phyloP scores from a whole-genome alignment of 2,113 vertebrate species.

The Erythrocercus mccallii region DNA sequence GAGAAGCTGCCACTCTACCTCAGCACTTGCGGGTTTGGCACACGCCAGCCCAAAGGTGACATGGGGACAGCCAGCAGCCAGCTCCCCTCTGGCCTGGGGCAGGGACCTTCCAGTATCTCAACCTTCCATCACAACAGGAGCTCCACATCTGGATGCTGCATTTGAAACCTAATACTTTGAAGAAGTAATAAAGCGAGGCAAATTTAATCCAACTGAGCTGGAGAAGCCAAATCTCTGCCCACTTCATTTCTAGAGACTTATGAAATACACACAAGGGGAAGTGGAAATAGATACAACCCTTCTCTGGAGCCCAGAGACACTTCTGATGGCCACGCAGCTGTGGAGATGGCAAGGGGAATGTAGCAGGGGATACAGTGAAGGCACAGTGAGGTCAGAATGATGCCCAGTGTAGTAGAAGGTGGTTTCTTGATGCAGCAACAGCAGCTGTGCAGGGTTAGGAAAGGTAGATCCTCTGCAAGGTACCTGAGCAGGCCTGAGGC shows the following conservation, averaged over 20 bases:
- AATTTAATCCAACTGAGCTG: neutral
- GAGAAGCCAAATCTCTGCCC: neutral
- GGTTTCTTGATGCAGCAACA: neutral
- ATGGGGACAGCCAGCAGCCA: neutral
- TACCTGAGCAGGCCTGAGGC: neutral
- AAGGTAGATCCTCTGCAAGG: neutral
- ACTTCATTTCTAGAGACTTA: neutral
- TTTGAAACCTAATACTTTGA: neutral
- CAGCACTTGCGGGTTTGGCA: accelerated
- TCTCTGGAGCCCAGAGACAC: neutral
- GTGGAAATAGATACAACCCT: neutral
- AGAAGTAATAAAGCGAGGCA: neutral
- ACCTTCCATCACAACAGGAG: neutral
- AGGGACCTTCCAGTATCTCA: neutral
- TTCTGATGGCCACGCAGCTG: neutral
- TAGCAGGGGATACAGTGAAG: neutral
- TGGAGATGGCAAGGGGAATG: accelerated
- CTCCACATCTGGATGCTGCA: neutral
- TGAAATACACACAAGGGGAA: neutral
- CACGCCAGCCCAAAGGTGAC: neutral
- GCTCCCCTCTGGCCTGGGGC: neutral
- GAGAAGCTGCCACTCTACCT: accelerated
- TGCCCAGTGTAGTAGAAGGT: neutral
- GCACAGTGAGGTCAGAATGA: neutral
- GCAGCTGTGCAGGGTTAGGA: neutral